Percentiles rank a stretch among this genome's conserved stretches.
Evolutionary conservation across 2,113 vertebrate genomes (phyloP).

Genomic region (Cyprinodon variegatus): DNA sequence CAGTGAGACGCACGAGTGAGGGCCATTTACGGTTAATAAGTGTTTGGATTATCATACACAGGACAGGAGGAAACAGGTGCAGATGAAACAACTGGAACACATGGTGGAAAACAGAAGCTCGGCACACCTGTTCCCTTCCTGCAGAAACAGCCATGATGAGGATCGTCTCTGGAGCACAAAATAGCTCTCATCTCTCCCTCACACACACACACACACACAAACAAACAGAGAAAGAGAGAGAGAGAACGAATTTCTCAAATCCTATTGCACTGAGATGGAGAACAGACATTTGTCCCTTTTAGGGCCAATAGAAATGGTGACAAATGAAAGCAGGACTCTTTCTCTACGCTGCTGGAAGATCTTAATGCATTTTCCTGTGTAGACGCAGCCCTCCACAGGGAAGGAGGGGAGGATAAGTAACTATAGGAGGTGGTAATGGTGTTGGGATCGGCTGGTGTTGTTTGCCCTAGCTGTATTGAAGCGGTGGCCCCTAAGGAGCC

Average conservation of each 20-base stretch:
- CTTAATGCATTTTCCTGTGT: slow-evolving; percentile 67
- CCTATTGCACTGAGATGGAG: slow-evolving; percentile 71
- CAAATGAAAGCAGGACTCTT: slow-evolving; percentile 72
- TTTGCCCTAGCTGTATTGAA: slow-evolving; percentile 77
- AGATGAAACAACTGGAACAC: slow-evolving; percentile 74
- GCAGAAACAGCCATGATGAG: slow-evolving; percentile 65
- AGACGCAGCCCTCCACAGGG: slow-evolving; percentile 64
- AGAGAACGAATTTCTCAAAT: slow-evolving; percentile 50
- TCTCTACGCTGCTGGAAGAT: slow-evolving; percentile 68
- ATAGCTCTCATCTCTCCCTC: slow-evolving; percentile 56
- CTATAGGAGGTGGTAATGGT: slow-evolving; percentile 72
- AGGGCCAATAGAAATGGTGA: slow-evolving; percentile 67
- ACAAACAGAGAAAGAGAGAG: slow-evolving; percentile 13
- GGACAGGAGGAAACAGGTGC: slow-evolving; percentile 65
- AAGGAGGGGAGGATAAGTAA: slow-evolving; percentile 69
- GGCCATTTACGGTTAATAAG: slow-evolving; percentile 62
- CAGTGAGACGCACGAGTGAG: slow-evolving; percentile 14
- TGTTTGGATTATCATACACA: slow-evolving; percentile 66
- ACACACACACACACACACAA: too few species aligned
- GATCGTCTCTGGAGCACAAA: slow-evolving; percentile 64
- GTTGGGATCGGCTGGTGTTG: slow-evolving; percentile 74
- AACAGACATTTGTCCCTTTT: slow-evolving; percentile 77
- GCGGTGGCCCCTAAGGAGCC: slow-evolving; percentile 75
- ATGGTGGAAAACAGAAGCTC: slow-evolving; percentile 72
- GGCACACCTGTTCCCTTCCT: slow-evolving; percentile 70